Evolutionary conservation across 2,888 invertebrate genomes (phyloP).

Genomic region (Augochlorella aurata): DNA sequence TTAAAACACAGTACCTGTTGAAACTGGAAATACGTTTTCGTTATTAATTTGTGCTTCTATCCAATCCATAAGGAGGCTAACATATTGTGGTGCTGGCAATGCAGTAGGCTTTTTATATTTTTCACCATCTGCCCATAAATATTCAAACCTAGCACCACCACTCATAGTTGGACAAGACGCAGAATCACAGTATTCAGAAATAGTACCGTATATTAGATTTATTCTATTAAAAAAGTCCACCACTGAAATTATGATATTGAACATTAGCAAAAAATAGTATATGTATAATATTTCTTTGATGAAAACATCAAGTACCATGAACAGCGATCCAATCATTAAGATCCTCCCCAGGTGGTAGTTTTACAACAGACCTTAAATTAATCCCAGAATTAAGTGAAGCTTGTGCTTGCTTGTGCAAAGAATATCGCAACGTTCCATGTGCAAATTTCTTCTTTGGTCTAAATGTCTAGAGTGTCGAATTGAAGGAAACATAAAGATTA

Average conservation of each 20-base stretch:
- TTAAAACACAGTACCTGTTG: constrained; percentile 83
- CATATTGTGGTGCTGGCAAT: constrained; percentile 92
- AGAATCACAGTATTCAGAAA: constrained; percentile 92
- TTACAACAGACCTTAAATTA: constrained; percentile 91
- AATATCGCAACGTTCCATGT: constrained; percentile 92
- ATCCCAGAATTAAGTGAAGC: constrained; percentile 95
- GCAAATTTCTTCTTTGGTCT: constrained; percentile 94
- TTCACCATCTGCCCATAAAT: constrained; percentile 94
- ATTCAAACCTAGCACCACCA: constrained; percentile 94
- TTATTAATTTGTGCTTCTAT: constrained; percentile 95
- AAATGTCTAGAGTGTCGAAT: constrained; percentile 88
- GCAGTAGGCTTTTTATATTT: constrained; percentile 90
- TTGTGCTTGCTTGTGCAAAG: constrained; percentile 94
- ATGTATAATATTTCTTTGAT: background rate
- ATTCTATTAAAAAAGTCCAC: constrained; percentile 97
- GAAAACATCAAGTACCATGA: constrained; percentile 86
- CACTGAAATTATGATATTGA: constrained; percentile 83
- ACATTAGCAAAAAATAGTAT: background rate
- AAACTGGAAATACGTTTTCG: constrained; percentile 92
- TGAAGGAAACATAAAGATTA: constrained; percentile 17
- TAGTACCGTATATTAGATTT: constrained; percentile 95
- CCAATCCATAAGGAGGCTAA: constrained; percentile 94
- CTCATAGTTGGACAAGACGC: constrained; percentile 94
- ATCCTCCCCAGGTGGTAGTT: constrained; percentile 91
- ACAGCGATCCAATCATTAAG: constrained; percentile 96